Base-by-base conservation (phyloP, 1,140 invertebrate genomes). In the Aphidius ervi region DNA sequence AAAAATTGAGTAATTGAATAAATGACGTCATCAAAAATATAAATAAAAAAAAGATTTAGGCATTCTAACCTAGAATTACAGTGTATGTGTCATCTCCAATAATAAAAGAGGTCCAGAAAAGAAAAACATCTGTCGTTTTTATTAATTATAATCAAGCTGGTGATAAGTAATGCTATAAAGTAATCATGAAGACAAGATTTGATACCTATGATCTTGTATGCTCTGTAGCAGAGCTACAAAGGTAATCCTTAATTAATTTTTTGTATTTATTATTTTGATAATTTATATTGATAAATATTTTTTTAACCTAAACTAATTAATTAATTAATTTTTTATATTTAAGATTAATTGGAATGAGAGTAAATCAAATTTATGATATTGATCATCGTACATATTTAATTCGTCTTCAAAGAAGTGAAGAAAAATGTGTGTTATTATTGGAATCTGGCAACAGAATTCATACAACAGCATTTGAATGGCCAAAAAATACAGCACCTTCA, bases 361-460 rank as follows among this genome's bases (percentile, higher is more conserved):
- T 99, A 1, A 91, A 93, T 74, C 97, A 99, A 82, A 87, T 99
- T 16, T 99, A 99, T 81, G 97, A 99, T 77, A 88, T 99, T 60
- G 96, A 99, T 77, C 89, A 92, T 74, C 97, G 95, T 77, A 97
- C 95, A 0, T 99, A 99, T 81, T 83, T 99, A 7, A 91, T 99
- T 63, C 88, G 92, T 67, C 82, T 99, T 23, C 89, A 92, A 74
- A 81, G 86, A 62, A 86, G 83, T 8, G 90, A 91, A 70, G 85
- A 94, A 69, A 99, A 99, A 81, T 83, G 82, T 63, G 83, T 97
- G 7, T 77, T 99, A 52, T 75, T 99, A 5, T 76, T 99, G 5
- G 98, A 99, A 83, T 99, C 96, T 6, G 97, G 95, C 1, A 90
- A 88, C 61, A 82, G 96, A 56, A 89, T 99, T 65, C 97, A 99